phyloP scores from a whole-genome alignment of 1,140 invertebrate species.

The Lepidurus apus region DNA sequence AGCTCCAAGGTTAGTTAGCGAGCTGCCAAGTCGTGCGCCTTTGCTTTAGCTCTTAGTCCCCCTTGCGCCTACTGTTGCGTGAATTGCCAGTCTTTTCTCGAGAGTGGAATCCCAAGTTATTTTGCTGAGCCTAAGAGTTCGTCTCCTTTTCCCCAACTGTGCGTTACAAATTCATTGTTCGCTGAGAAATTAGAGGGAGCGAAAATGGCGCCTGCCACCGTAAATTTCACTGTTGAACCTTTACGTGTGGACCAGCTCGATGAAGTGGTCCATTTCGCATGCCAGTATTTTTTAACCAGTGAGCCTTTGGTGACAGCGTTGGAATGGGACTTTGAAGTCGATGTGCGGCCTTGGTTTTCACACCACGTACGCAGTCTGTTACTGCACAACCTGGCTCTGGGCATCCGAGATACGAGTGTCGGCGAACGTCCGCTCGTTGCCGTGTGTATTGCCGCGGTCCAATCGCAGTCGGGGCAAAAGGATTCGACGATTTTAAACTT shows the following conservation, averaged over 20 bases:
- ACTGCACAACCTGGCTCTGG: not conserved
- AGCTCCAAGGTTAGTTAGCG: not conserved
- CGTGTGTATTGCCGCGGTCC: not conserved
- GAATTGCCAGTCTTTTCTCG: not conserved
- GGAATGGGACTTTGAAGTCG: not conserved
- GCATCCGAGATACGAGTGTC: not conserved
- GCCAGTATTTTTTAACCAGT: not conserved
- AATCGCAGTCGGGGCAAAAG: not conserved
- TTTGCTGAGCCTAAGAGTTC: not conserved
- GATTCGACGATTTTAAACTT: not conserved
- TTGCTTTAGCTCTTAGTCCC: not conserved
- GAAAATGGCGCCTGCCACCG: not conserved
- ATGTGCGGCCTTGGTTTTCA: not conserved
- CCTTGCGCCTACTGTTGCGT: not conserved
- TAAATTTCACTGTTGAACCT: not conserved
- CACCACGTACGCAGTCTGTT: not conserved
- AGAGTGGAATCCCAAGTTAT: not conserved
- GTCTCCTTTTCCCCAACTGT: too few relatives aligned
- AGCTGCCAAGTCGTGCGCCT: not conserved
- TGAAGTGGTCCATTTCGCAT: slow-evolving; percentile 8
- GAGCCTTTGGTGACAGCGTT: not conserved
- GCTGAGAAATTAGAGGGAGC: too few relatives aligned
- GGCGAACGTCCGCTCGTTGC: not conserved
- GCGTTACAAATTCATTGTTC: too few relatives aligned
- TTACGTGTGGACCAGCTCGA: not conserved